phyloP scores from a whole-genome alignment of 2,113 vertebrate species.

The Prunella himalayana region DNA sequence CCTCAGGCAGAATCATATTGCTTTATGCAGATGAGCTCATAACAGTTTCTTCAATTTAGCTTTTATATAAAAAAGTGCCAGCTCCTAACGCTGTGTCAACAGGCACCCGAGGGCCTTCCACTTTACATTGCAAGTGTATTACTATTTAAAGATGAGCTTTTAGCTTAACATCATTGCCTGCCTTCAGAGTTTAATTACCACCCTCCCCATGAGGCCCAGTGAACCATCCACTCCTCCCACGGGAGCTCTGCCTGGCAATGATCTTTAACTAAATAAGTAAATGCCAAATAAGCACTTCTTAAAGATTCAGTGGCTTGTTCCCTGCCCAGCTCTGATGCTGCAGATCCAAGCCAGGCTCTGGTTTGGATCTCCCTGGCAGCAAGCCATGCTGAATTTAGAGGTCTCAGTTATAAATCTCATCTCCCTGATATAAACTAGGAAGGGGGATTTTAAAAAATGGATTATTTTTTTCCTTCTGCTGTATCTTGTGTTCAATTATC shows the following conservation, averaged over 20 bases:
- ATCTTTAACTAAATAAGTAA: slow-evolving; percentile 81
- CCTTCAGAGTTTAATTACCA: slow-evolving; percentile 84
- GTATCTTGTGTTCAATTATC: not conserved
- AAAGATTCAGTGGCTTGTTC: slow-evolving; percentile 56
- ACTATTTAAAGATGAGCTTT: slow-evolving; percentile 87
- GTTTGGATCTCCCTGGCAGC: not conserved
- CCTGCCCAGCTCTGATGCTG: not conserved
- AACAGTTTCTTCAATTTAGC: slow-evolving; percentile 88
- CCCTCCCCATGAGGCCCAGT: slow-evolving; percentile 79
- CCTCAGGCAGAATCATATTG: slow-evolving; percentile 84
- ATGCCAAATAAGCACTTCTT: slow-evolving; percentile 68
- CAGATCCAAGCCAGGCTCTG: not conserved
- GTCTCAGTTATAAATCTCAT: not conserved
- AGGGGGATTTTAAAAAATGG: not conserved
- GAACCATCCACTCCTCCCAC: slow-evolving; percentile 71
- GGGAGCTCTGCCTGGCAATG: slow-evolving; percentile 71
- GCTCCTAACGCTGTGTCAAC: slow-evolving; percentile 86
- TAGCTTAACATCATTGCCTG: slow-evolving; percentile 78
- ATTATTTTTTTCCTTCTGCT: not conserved
- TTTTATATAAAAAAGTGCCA: slow-evolving; percentile 73
- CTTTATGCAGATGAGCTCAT: slow-evolving; percentile 94
- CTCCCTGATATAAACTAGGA: not conserved
- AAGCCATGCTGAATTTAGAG: not conserved
- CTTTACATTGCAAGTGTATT: slow-evolving; percentile 77
- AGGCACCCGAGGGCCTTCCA: slow-evolving; percentile 84